Evolutionary conservation across 2,888 invertebrate genomes (phyloP).

Genomic region (Mechanitis mazaeus): DNA sequence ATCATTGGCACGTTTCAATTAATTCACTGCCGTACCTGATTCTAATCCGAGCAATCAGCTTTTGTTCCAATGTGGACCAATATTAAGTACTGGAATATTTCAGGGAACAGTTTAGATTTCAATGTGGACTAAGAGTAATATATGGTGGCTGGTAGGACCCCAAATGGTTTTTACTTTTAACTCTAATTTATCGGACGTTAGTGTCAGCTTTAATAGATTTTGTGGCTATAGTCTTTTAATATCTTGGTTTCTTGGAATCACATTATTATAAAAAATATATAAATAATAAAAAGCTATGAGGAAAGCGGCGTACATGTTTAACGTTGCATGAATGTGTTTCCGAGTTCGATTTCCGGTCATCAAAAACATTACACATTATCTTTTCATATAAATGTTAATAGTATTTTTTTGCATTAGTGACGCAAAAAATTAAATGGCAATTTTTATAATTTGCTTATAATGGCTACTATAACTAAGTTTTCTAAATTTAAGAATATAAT

Average conservation of each 20-base stretch:
- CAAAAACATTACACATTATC: too few species aligned
- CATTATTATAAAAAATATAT: neutral
- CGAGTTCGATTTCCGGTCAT: too few species aligned
- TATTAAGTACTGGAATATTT: neutral
- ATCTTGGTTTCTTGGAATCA: neutral
- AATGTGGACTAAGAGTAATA: constrained; percentile 20
- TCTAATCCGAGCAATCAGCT: constrained; percentile 33
- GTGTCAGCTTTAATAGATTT: constrained; percentile 26
- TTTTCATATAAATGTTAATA: too few species aligned
- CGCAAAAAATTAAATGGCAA: too few species aligned
- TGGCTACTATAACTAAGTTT: too few species aligned
- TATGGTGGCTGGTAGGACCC: constrained; percentile 24
- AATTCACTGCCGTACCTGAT: constrained; percentile 57
- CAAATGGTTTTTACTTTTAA: constrained; percentile 26
- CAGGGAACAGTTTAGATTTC: constrained; percentile 17
- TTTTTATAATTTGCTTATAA: too few species aligned
- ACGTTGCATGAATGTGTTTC: too few species aligned
- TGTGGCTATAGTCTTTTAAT: constrained; percentile 8
- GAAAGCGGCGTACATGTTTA: too few species aligned
- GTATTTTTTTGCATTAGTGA: too few species aligned
- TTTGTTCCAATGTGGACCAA: neutral
- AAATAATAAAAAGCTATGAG: neutral
- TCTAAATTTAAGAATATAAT: too few species aligned
- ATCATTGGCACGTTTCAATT: constrained; percentile 67
- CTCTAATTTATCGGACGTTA: constrained; percentile 26